Base-by-base conservation (phyloP, 2,113 vertebrate species). In the Pao palembangensis region DNA sequence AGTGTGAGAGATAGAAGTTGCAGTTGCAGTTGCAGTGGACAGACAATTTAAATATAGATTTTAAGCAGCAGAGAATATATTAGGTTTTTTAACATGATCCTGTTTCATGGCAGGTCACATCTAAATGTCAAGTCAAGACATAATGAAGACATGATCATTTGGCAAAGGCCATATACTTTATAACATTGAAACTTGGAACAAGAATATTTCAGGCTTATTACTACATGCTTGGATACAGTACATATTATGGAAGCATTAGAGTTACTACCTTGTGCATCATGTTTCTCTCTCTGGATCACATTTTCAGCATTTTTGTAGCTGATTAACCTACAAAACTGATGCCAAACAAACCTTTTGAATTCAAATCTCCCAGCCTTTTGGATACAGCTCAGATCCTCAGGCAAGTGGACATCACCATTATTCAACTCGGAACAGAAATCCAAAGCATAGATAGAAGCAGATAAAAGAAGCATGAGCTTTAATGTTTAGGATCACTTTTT, bases 1-100 rank as follows among this genome's bases (percentile, higher is more conserved):
- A 74, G 21, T 66, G 68, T 25, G 65, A 65, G 20, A 62, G 69
- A 82, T 61, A 28, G 34, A 38, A 38, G 34, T 74, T 74, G 76
- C 65, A 59, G 25, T 61, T 58, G 61, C n/a, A 71, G 78, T 77
- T 69, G 63, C 25, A 28, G 83, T 72, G 82, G 4, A 49, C 52
- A 82, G 59, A 55, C 25, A 73, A 71, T 67, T 71, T 67, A 79
- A 69, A 75, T 56, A 49, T 55, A 72, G 53, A 62, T 51, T 75
- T 79, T 11, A 58, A 62, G 70, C 18, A 51, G 51, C 31, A 75
- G 68, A 66, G 41, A 77, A 55, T 42, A 46, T 15, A 13, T 42
- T 50, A 20, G 12, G 47, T 48, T 50, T 12, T 50, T 12, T 11
- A 20, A 13, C 46, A 25, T 78, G 55, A 62, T 66, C 28, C 38